Conservation (phyloP, 2,113 vertebrate species). For the Charadrius vociferus region DNA sequence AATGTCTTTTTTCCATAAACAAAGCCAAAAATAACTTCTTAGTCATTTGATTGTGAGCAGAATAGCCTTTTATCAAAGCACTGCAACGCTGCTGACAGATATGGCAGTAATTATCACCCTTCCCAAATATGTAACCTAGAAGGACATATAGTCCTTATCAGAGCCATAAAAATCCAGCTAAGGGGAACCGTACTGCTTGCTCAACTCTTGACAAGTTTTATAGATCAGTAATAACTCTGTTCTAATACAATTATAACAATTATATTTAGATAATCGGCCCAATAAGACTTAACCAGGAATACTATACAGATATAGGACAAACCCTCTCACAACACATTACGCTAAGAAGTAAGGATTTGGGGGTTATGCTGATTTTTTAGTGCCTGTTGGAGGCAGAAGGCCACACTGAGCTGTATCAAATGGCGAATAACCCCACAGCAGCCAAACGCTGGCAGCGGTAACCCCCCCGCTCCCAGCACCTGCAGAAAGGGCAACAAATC, state of each 20-base stretch:
- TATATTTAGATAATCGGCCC: not conserved
- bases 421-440: not conserved
- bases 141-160: slow-evolving; percentile 42
- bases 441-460: not conserved
- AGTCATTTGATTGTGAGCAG: slow-evolving; percentile 65
- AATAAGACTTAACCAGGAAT: not conserved
- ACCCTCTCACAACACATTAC: not conserved
- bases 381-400: not conserved
- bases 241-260: not conserved
- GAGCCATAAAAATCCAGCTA: not conserved
- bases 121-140: not conserved
- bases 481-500: not conserved
- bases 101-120: slow-evolving; percentile 46
- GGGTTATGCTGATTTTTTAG: not conserved
- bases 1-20: slow-evolving; percentile 71
- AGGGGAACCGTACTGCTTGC: not conserved
- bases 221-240: not conserved
- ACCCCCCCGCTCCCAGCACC: not conserved
- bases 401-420: not conserved
- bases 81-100: slow-evolving; percentile 39
- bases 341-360: not conserved
- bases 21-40: slow-evolving; percentile 74
- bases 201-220: not conserved
- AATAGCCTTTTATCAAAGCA: slow-evolving; percentile 57
- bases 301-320: not conserved